phyloP scores from a whole-genome alignment of 2,888 invertebrate species.

The Penaeus monodon region DNA sequence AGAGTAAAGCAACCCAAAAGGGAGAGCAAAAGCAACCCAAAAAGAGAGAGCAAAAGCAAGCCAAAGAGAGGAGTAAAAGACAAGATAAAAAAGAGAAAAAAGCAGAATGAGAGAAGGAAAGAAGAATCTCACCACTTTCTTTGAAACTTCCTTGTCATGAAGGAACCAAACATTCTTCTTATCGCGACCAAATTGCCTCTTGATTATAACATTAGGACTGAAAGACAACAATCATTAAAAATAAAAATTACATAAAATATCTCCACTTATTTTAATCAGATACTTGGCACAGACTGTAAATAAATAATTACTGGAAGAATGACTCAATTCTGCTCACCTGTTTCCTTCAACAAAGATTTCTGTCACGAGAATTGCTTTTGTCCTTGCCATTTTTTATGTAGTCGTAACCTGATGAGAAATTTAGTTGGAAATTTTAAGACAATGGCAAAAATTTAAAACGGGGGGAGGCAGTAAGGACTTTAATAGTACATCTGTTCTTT shows the following conservation, averaged over 20 bases:
- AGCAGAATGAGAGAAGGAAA: not conserved
- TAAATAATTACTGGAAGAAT: too few species aligned
- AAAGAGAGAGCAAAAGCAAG: not conserved
- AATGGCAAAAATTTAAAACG: too few species aligned
- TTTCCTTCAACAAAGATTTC: slow-evolving; percentile 10
- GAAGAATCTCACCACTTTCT: slow-evolving; percentile 68
- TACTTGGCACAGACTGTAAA: too few species aligned
- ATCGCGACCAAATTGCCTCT: slow-evolving; percentile 20
- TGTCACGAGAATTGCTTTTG: slow-evolving; percentile 19
- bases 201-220: slow-evolving; percentile 24
- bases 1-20: too few species aligned
- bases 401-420: slow-evolving; percentile 45
- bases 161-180: slow-evolving; percentile 67
- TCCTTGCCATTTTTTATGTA: slow-evolving; percentile 57
- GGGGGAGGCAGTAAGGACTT: too few species aligned
- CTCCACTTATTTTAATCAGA: not conserved
- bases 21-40: too few species aligned
- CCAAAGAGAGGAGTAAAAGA: not conserved
- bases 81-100: not conserved
- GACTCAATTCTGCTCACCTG: too few species aligned
- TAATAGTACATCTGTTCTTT: too few species aligned
- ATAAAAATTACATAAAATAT: not conserved
- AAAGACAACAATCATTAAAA: slow-evolving; percentile 17
- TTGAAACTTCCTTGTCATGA: slow-evolving; percentile 68
- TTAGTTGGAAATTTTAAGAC: too few species aligned